Evolutionary conservation across 35 echinoderm and acorn worm species (phyloP).

Genomic region (Acanthaster planci): DNA sequence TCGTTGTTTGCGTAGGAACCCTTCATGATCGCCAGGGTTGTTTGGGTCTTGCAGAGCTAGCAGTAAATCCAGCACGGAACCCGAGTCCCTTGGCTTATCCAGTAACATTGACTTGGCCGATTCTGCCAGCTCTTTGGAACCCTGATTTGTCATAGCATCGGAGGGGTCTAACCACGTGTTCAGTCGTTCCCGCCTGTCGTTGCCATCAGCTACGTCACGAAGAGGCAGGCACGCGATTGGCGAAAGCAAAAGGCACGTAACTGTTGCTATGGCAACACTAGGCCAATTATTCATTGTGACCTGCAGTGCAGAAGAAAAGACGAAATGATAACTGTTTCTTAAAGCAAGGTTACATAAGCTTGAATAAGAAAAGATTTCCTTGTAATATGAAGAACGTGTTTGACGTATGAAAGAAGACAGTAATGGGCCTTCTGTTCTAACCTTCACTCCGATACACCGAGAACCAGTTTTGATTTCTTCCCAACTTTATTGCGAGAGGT

Average conservation of each 20-base stretch:
- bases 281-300: conserved; percentile 11
- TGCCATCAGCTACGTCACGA: conserved; percentile 16
- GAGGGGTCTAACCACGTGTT: conserved; percentile 20
- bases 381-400: too few species aligned
- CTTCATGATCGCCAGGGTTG: not conserved
- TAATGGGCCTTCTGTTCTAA: too few species aligned
- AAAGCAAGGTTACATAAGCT: too few species aligned
- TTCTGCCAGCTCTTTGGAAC: not conserved
- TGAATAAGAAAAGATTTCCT: too few species aligned
- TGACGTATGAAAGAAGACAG: too few species aligned
- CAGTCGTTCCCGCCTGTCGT: conserved; percentile 8
- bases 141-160: not conserved
- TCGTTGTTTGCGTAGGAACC: not conserved
- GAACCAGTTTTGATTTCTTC: too few species aligned
- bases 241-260: conserved; percentile 19
- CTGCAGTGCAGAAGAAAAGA: not conserved
- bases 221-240: conserved; percentile 24
- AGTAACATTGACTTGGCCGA: not conserved
- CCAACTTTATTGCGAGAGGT: too few species aligned
- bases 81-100: conserved; percentile 4
- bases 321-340: too few species aligned
- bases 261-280: conserved; percentile 22
- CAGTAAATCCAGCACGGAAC: not conserved
- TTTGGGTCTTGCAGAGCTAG: conserved; percentile 11
- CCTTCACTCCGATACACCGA: too few species aligned